phyloP scores from a whole-genome alignment of 2,113 vertebrate genomes.

The Aphyosemion australe region DNA sequence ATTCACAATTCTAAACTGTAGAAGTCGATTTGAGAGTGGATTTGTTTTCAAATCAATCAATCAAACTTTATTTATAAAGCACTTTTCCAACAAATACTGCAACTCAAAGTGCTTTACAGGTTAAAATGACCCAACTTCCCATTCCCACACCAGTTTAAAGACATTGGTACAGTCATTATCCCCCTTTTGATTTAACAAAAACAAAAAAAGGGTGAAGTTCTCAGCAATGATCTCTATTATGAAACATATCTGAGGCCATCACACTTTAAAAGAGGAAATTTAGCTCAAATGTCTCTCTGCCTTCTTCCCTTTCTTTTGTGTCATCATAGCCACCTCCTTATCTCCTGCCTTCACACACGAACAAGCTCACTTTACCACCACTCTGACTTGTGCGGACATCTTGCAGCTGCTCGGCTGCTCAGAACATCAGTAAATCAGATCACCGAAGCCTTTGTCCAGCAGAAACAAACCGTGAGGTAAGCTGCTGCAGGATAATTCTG shows the following conservation, averaged over 20 bases:
- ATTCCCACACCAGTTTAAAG: no score
- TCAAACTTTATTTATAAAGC: no score
- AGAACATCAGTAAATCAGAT: constrained; percentile 8
- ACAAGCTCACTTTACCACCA: constrained; percentile 2
- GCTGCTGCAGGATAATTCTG: background rate
- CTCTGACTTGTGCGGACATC: constrained; percentile 1
- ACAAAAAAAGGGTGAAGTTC: background rate
- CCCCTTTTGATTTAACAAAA: no score
- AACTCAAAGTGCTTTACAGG: no score
- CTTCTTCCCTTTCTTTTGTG: background rate
- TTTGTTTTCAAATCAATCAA: no score
- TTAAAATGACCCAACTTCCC: no score
- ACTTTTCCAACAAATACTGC: no score
- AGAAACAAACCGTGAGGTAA: constrained; percentile 42
- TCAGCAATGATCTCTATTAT: background rate
- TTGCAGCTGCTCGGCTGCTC: constrained; percentile 9
- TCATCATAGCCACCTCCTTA: constrained; percentile 27
- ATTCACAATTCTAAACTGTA: no score
- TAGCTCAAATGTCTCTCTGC: constrained; percentile 5
- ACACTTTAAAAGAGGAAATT: background rate
- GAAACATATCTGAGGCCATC: background rate
- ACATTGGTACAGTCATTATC: no score
- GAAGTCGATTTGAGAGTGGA: no score
- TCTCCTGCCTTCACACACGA: constrained; percentile 28
- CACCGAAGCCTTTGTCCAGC: background rate